These are phyloP conservation scores for Ylistrum balloti DNA, from an alignment of 1,140 invertebrate species.

Conservation along the genomic window DNA sequence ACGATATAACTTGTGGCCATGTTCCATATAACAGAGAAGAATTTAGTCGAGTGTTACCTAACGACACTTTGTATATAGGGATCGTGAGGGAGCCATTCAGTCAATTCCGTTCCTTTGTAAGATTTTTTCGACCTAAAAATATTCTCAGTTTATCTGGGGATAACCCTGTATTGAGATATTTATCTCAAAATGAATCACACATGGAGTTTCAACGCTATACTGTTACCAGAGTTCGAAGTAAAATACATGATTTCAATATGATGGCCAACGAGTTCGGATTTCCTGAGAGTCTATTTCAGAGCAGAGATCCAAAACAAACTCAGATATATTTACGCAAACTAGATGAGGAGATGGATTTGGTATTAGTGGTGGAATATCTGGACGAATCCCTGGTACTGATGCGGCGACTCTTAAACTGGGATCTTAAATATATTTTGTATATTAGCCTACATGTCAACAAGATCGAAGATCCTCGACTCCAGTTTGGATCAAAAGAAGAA, in stretches of 20 bases:
- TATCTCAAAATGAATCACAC: constrained; percentile 47
- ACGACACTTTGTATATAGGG: constrained; percentile 63
- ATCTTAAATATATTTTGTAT: constrained; percentile 81
- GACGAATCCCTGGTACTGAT: constrained; percentile 84
- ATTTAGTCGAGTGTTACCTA: constrained; percentile 60
- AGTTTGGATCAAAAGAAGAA: background rate
- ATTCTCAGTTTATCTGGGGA: constrained; percentile 42
- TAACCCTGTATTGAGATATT: constrained; percentile 20
- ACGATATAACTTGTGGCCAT: constrained; percentile 70
- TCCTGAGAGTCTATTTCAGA: constrained; percentile 50
- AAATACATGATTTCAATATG: constrained; percentile 63
- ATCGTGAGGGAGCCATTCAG: constrained; percentile 68
- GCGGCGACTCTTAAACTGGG: constrained; percentile 83
- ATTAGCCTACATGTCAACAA: background rate
- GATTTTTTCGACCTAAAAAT: constrained; percentile 59
- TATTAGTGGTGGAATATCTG: constrained; percentile 84
- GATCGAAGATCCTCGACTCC: no score
- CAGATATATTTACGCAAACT: constrained; percentile 53
- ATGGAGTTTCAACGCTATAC: constrained; percentile 54
- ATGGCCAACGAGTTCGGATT: constrained; percentile 69
- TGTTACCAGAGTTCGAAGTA: background rate
- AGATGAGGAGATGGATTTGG: constrained; percentile 80
- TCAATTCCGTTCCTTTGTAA: constrained; percentile 63
- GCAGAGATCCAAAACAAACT: constrained; percentile 18
- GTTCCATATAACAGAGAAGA: constrained; percentile 60